Base-by-base conservation (phyloP, 64 coral and sea anemone genomes). In the Montipora efflorescens region DNA sequence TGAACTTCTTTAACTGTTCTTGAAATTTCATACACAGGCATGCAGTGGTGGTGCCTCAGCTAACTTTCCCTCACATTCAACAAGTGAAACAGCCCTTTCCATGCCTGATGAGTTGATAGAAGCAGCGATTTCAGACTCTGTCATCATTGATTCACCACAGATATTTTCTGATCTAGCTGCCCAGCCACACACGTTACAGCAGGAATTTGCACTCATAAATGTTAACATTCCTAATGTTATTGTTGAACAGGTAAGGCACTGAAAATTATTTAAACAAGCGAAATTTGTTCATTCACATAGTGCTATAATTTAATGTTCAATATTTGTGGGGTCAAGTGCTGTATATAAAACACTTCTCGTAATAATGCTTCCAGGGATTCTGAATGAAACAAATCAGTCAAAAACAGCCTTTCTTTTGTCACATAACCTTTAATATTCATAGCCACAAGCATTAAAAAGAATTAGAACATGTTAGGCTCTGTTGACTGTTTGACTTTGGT, bases 161-260 rank as follows among this genome's bases (percentile, higher is more conserved):
- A 66, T 49, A 19, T 18, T 86, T 22, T 67, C 82, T 86, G 46
- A 49, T 71, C 2, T 51, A 20, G 74, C 82, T 21, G 59, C 64
- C 0, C 90, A 95, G 48, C 93, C 96, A 16, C 96, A 97, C 7
- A 97, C 96, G 11, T 48, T 97, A 14, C 96, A 95, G 19, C 93
- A 95, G 75, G 96, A 97, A 57, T 97, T 97, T 75, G 96, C 89
- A 2, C 88, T 97, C 36, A 97, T 95, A n/a, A 97, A 97, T 67
- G 92, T 95, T 48, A 97, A 97, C 57, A 95, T 95, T 73, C 96
- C 92, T 43, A 97, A 97, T 71, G 96, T 97, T 2, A 95, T 43
- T 68, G 93, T 95, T 46, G 96, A 97, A 44, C 93, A 95, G 93
- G 96, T 95, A 78, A 79, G 49, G 2, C 36, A 36, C 36, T 23